Percentiles rank a stretch among this genome's conserved stretches.
These are phyloP conservation scores for Netelia inedita DNA, from an alignment of 2,888 invertebrate genomes.

Conservation along the genomic window DNA sequence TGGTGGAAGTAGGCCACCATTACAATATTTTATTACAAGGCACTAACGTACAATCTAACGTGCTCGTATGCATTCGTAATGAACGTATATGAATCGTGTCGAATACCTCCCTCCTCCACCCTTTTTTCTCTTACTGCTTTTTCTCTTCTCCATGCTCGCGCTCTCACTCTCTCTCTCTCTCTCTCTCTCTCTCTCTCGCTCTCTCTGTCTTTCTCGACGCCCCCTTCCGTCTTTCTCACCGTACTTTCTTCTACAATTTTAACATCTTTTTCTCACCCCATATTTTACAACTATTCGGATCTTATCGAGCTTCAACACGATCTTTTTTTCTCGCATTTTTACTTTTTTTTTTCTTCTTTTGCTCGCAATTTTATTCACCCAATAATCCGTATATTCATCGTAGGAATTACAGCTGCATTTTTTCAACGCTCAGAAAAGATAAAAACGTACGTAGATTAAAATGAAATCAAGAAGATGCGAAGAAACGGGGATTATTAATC, in stretches of 20 bases:
- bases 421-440: too few species aligned
- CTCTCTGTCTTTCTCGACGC: conserved; percentile 29
- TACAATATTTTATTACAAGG: conserved; percentile 83
- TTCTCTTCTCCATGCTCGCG: conserved; percentile 24
- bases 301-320: conserved; percentile 26
- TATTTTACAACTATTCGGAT: conserved; percentile 26
- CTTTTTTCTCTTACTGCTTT: conserved; percentile 37
- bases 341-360: neutral
- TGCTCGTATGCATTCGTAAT: conserved; percentile 85
- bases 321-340: conserved; percentile 23
- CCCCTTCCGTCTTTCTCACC: conserved; percentile 40
- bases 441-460: too few species aligned
- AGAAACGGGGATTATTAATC: too few species aligned
- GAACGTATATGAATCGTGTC: conserved; percentile 85
- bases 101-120: conserved; percentile 71
- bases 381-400: neutral
- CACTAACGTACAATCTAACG: conserved; percentile 85
- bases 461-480: too few species aligned
- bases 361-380: neutral
- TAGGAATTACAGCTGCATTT: too few species aligned
- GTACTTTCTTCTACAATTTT: conserved; percentile 53
- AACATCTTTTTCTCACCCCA: conserved; percentile 50
- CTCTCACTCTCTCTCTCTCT: conserved; percentile 3
- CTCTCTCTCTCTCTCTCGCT: conserved; percentile 7
- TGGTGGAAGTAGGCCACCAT: conserved; percentile 76